Evolutionary conservation across 1,140 invertebrate genomes (phyloP), one percentile per base, ranked within the genome.

Genomic region (Neuroterus valhalla): DNA sequence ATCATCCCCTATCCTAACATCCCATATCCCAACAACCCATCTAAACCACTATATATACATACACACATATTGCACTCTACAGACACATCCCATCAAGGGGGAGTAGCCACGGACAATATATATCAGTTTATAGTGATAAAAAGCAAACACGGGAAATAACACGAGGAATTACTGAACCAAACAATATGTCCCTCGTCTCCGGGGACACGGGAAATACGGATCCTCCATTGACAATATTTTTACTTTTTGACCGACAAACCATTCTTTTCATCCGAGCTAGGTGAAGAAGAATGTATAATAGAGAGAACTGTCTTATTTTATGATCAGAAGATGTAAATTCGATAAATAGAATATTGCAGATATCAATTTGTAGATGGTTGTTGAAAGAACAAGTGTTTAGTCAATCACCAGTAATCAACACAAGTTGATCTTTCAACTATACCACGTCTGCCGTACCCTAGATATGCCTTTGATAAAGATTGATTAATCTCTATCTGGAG

Each of bases 91-190:
- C 38, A 50, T 71, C 19, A 78, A 74, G 79, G 84, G 83, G 76
- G 85, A 86, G 70, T 79, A 82, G 72, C 78, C 82, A 76, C 82
- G 83, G 82, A 88, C 86, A 88, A 88, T 88, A 86, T 62, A 62
- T 88, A 87, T 87, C 86, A 83, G 87, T 87, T 87, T 88, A 86
- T 85, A 87, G 88, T 87, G 86, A 88, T 89, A 89, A 89, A 88
- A 89, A 89, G 87, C 85, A 88, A 88, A 89, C 85, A 88, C 78
- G 82, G 82, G 79, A 87, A 86, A 87, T 86, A 87, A 88, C 83
- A 78, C 73, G 81, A 85, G 83, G 85, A 88, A 87, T 89, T 86
- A 88, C 85, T 84, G 85, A 87, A 88, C 86, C 85, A 85, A 89
- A 89, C 87, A 87, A 86, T 88, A 87, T 88, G 85, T 87, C 86